Conservation (phyloP, 1,140 invertebrate genomes). For the Drosophila ambigua region DNA sequence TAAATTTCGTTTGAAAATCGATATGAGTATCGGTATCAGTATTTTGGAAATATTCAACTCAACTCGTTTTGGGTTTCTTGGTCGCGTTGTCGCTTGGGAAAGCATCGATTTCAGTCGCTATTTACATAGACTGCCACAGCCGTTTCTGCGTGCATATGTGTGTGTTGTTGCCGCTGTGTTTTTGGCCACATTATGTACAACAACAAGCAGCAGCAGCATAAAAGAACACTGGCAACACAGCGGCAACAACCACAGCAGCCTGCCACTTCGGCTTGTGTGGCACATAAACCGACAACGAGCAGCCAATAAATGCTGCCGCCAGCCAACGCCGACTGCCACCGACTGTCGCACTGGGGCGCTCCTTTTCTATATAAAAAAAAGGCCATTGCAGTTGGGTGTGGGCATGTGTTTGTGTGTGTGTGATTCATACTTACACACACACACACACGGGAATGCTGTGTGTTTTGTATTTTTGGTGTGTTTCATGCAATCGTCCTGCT, state of each 20-base stretch:
- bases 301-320: slow-evolving; percentile 80
- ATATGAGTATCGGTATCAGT: slow-evolving; percentile 7
- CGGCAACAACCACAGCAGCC: slow-evolving; percentile 32
- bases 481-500: slow-evolving; percentile 42
- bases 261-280: slow-evolving; percentile 78
- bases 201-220: slow-evolving; percentile 28
- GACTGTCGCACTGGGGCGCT: slow-evolving; percentile 37
- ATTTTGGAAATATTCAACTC: slow-evolving; percentile 18
- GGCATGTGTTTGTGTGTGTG: slow-evolving; percentile 26
- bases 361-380: slow-evolving; percentile 62
- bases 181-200: slow-evolving; percentile 69
- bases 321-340: slow-evolving; percentile 53
- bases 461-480: slow-evolving; percentile 54
- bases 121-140: slow-evolving; percentile 45
- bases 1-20: slow-evolving; percentile 1
- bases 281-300: slow-evolving; percentile 81
- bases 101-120: slow-evolving; percentile 66
- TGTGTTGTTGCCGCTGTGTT: slow-evolving; percentile 46
- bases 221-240: slow-evolving; percentile 15
- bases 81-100: slow-evolving; percentile 21
- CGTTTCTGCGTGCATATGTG: slow-evolving; percentile 52
- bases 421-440: slow-evolving; percentile 54
- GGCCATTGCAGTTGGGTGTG: slow-evolving; percentile 70
- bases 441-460: slow-evolving; percentile 54
- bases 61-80: slow-evolving; percentile 32